These are phyloP conservation scores for Drosophila rhopaloa DNA, from an alignment of 1,140 invertebrate genomes.

Conservation along the genomic window DNA sequence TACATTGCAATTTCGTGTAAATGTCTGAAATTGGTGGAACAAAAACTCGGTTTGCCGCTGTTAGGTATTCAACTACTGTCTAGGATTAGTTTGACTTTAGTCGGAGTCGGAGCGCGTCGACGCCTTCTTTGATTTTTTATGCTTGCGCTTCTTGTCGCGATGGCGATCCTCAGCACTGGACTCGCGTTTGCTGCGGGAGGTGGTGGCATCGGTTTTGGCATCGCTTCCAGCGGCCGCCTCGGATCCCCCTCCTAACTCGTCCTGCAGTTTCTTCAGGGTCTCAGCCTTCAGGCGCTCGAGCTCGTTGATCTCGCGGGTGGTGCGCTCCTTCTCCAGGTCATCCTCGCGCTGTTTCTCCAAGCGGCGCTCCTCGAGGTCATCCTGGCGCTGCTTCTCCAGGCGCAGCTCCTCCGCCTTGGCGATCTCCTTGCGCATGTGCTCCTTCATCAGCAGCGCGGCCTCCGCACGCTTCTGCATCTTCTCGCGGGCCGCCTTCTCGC, in stretches of 20 bases:
- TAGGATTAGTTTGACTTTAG: conserved; percentile 35
- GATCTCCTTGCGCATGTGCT: conserved; percentile 86
- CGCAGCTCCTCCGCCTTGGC: conserved; percentile 84
- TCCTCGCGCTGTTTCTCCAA: conserved; percentile 80
- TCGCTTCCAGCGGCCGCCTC: conserved; percentile 17
- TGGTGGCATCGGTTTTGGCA: conserved; percentile 14
- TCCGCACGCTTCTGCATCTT: conserved; percentile 85
- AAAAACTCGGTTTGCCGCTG: conserved; percentile 15
- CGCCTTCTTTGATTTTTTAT: conserved; percentile 85
- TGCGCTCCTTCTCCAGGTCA: conserved; percentile 79
- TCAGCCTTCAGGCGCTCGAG: conserved; percentile 79
- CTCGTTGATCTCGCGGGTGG: conserved; percentile 74
- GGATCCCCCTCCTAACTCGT: conserved; percentile 55
- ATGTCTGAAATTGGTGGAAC: conserved; percentile 26
- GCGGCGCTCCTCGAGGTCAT: conserved; percentile 83
- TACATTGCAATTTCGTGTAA: conserved; percentile 56
- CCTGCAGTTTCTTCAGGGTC: conserved; percentile 76
- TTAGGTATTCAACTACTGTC: conserved; percentile 20
- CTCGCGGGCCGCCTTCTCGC: conserved; percentile 75
- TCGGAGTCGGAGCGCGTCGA: conserved; percentile 63
- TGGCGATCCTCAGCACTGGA: conserved; percentile 58
- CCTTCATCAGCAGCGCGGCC: conserved; percentile 85
- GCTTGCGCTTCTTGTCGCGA: conserved; percentile 85
- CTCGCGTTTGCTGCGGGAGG: conserved; percentile 37
- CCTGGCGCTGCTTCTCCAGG: conserved; percentile 79